A percentile compares a stretch with the other conserved stretches of the same genome.
phyloP scores from a whole-genome alignment of 1,140 invertebrate species.

The Sitobion miscanthi region DNA sequence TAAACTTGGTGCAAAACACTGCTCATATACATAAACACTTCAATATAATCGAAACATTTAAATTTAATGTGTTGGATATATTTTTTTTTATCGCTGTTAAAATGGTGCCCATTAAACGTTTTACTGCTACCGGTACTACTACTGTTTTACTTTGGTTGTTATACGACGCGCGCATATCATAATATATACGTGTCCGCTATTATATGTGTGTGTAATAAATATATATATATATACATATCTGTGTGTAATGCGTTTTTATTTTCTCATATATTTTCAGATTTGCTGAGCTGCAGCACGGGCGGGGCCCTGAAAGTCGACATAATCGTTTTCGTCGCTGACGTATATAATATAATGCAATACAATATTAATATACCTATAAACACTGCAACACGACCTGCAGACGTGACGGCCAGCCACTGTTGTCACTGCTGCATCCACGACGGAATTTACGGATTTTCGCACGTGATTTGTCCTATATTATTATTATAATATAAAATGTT shows the following conservation, averaged over 20 bases:
- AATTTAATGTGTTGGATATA: conserved; percentile 7
- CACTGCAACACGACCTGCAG: background rate
- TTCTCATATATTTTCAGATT: conserved; percentile 19
- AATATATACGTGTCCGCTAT: background rate
- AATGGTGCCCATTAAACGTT: conserved; percentile 17
- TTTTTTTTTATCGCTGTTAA: conserved; percentile 7
- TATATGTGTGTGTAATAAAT: background rate
- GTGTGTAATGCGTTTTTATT: conserved; percentile 9
- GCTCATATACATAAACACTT: background rate
- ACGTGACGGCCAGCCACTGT: too few relatives aligned
- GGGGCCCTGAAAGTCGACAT: background rate
- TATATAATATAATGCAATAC: background rate
- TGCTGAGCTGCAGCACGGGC: background rate
- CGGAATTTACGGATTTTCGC: background rate
- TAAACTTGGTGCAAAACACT: conserved; percentile 11
- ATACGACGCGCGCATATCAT: background rate
- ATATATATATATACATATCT: background rate
- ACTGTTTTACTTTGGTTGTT: conserved; percentile 10
- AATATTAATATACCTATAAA: background rate
- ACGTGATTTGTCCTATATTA: background rate
- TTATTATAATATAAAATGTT: background rate
- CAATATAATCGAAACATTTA: conserved; percentile 1
- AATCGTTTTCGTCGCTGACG: background rate
- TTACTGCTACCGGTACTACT: conserved; percentile 15
- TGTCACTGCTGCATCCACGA: background rate